A percentile compares a stretch with the other conserved stretches of the same genome.
Evolutionary conservation across 2,797 vertebrate genomes (phyloP).

Genomic region (Limnodromus scolopaceus): DNA sequence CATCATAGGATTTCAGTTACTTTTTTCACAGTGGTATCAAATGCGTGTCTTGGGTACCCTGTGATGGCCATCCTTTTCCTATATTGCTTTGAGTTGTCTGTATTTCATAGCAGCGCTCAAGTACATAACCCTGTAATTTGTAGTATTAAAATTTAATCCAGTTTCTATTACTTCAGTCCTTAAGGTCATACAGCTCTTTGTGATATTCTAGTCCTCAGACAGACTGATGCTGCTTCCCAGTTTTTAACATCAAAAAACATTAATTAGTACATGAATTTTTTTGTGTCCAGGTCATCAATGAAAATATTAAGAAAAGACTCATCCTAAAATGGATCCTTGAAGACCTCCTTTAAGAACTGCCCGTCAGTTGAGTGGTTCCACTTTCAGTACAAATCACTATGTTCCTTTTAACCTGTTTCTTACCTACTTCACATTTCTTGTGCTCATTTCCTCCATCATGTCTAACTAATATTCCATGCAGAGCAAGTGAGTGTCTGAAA

Average conservation of each 20-base stretch:
- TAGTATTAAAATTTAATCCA: slow-evolving; percentile 2
- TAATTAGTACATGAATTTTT: not conserved
- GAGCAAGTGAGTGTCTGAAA: not conserved
- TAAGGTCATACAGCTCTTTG: not conserved
- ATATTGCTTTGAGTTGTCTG: not conserved
- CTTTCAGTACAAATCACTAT: not conserved
- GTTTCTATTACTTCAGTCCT: not conserved
- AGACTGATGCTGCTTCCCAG: not conserved
- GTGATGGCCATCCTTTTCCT: not conserved
- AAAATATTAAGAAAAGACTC: not conserved
- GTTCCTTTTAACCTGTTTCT: not conserved
- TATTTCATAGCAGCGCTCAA: not conserved
- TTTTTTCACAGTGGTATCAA: not conserved
- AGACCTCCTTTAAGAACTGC: not conserved
- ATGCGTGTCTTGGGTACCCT: not conserved
- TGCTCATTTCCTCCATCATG: not conserved
- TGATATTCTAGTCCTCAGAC: not conserved
- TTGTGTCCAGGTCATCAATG: not conserved
- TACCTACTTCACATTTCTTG: not conserved
- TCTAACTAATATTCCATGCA: not conserved
- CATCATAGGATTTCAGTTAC: not conserved
- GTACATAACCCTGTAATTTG: not conserved
- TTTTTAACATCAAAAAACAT: not conserved
- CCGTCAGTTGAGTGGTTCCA: not conserved
- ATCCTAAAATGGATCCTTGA: not conserved